phyloP scores from a whole-genome alignment of 2,797 vertebrate genomes.

The Tadarida brasiliensis region DNA sequence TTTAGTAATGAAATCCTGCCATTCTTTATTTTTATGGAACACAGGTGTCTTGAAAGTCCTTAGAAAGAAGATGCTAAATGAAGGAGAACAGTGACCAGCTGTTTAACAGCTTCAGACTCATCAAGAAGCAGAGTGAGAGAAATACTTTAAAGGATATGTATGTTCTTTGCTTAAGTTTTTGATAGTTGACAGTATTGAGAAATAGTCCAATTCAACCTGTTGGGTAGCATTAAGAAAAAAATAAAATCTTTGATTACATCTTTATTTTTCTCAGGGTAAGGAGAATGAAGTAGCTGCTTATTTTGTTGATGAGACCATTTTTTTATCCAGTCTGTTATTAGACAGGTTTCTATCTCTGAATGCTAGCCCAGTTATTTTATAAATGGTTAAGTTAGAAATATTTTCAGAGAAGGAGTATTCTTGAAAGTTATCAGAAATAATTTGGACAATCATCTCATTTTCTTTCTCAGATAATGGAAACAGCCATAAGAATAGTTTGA shows the following conservation, averaged over 20 bases:
- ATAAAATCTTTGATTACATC: slow-evolving; percentile 56
- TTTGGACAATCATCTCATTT: slow-evolving; percentile 1
- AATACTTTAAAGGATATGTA: background rate
- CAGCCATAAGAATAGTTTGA: background rate
- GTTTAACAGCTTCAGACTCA: background rate
- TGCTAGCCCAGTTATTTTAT: background rate
- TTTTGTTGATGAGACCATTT: slow-evolving; percentile 60
- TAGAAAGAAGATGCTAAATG: background rate
- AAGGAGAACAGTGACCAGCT: background rate
- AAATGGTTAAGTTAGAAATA: background rate
- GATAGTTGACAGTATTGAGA: background rate
- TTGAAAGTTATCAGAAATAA: slow-evolving; percentile 60
- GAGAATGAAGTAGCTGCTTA: background rate
- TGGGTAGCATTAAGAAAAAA: slow-evolving; percentile 25
- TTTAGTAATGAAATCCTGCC: background rate
- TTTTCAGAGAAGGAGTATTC: slow-evolving; percentile 4
- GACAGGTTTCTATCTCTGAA: slow-evolving; percentile 9
- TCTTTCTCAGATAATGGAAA: slow-evolving; percentile 39
- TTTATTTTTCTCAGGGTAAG: slow-evolving; percentile 63
- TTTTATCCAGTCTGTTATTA: slow-evolving; percentile 19
- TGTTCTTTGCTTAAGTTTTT: background rate
- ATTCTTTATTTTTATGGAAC: background rate
- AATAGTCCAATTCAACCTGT: slow-evolving; percentile 44
- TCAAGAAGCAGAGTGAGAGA: background rate
- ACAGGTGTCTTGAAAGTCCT: background rate